Conservation (phyloP, 2,797 vertebrate species). For the Galagoides demidoff region DNA sequence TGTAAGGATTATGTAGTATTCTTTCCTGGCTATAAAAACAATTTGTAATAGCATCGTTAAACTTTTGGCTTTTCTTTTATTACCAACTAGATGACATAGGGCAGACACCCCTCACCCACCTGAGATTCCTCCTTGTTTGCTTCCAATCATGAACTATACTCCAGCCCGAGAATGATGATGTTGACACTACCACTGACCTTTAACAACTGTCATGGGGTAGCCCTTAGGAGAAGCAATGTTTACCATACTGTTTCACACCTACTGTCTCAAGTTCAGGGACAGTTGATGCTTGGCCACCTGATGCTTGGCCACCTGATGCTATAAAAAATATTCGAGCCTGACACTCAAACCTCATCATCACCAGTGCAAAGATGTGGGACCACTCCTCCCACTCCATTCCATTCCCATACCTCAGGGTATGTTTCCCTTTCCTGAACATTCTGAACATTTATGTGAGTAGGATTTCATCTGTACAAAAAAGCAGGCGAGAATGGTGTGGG, state of each 20-base stretch:
- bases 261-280: not conserved
- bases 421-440: not conserved
- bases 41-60: conserved; percentile 33
- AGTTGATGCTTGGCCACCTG: not conserved
- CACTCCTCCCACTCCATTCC: not conserved
- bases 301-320: not conserved
- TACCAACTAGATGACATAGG: not conserved
- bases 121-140: not conserved
- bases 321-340: not conserved
- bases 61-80: not conserved
- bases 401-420: not conserved
- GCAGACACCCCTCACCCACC: not conserved
- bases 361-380: not conserved
- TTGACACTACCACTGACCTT: not conserved
- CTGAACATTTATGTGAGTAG: not conserved
- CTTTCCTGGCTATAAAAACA: conserved; percentile 35
- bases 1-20: not conserved
- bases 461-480: not conserved
- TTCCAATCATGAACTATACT: not conserved
- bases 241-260: not conserved
- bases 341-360: not conserved
- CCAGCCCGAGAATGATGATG: not conserved
- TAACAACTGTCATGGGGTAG: not conserved
- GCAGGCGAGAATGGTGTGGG: not conserved
- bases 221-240: not conserved